Evolutionary conservation across 2,797 vertebrate genomes (phyloP).

Genomic region (Pipistrellus pipistrellus): DNA sequence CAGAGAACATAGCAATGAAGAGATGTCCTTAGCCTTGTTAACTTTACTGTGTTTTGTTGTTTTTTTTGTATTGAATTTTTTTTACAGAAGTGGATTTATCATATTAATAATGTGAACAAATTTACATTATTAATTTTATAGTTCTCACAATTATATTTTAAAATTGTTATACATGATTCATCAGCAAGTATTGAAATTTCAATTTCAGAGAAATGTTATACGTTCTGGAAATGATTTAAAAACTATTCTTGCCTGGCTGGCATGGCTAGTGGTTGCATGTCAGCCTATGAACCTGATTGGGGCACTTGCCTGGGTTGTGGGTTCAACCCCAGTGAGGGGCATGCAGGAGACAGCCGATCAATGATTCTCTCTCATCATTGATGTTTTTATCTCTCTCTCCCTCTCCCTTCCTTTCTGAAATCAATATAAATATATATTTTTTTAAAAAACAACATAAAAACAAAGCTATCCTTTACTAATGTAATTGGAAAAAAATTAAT

Average conservation of each 20-base stretch:
- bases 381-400: no score
- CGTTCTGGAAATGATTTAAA: not conserved
- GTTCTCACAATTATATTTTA: not conserved
- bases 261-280: no score
- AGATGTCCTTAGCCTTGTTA: not conserved
- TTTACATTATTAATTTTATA: not conserved
- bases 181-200: not conserved
- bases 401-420: no score
- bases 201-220: constrained; percentile 25
- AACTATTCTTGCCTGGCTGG: not conserved
- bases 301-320: no score
- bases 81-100: not conserved
- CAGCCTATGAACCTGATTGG: no score
- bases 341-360: no score
- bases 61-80: not conserved
- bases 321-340: no score
- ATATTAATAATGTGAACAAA: not conserved
- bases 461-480: not conserved
- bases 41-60: not conserved
- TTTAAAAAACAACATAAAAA: no score
- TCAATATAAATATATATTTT: no score
- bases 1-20: not conserved
- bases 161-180: not conserved
- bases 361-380: no score
- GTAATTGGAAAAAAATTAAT: not conserved